A percentile compares a stretch with the other conserved stretches of the same genome.
Conservation (phyloP, 2,797 vertebrate genomes). For the Pyrocephalus nanus region DNA sequence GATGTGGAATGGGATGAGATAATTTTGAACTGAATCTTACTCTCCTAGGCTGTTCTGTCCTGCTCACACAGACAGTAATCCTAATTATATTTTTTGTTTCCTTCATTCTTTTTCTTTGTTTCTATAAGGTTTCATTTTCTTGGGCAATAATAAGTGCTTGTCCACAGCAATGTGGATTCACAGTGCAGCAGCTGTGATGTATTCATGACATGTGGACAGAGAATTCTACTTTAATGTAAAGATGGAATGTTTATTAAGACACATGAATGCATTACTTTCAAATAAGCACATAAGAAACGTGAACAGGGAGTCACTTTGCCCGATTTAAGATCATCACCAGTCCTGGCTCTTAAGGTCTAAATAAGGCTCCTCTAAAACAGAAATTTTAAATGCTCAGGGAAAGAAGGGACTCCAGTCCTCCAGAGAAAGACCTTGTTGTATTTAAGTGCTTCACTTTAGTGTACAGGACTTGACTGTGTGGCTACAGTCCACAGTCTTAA, state of each 20-base stretch:
- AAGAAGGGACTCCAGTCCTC: neutral
- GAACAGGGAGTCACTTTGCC: neutral
- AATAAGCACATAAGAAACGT: neutral
- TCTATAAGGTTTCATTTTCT: neutral
- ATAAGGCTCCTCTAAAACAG: neutral
- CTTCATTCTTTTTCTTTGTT: neutral
- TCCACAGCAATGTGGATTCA: neutral
- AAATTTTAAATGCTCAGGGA: neutral
- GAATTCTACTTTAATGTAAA: neutral
- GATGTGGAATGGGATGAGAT: neutral
- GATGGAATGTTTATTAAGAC: neutral
- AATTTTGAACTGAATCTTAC: neutral
- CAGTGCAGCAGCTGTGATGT: neutral
- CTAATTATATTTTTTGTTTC: neutral
- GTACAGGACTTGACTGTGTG: neutral
- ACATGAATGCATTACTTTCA: neutral
- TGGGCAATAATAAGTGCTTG: neutral
- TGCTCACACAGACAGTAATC: accelerated
- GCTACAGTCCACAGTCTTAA: neutral
- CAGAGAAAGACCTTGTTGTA: neutral
- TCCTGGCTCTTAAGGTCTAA: neutral
- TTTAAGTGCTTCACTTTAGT: neutral
- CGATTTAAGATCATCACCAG: neutral
- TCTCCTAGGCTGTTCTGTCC: neutral
- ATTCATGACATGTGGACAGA: neutral